phyloP scores from a whole-genome alignment of 2,888 invertebrate genomes.

The Bibio marci region DNA sequence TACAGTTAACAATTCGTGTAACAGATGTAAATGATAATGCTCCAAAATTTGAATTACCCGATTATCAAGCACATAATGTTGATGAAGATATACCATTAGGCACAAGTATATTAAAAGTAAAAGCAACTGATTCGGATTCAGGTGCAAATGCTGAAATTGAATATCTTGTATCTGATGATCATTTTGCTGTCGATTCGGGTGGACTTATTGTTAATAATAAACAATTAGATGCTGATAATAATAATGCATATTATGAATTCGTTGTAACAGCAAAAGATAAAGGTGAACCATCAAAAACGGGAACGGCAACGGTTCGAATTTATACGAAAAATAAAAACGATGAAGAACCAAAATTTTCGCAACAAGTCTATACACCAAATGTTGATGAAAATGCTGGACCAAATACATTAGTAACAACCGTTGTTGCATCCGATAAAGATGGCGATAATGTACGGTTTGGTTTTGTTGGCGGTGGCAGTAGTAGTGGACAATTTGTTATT shows the following conservation, averaged over 20 bases:
- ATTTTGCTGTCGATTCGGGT: constrained; percentile 84
- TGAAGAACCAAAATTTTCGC: constrained; percentile 91
- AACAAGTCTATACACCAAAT: constrained; percentile 91
- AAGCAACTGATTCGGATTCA: constrained; percentile 89
- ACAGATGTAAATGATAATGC: constrained; percentile 96
- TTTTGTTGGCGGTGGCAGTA: constrained; percentile 77
- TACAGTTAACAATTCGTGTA: constrained; percentile 76
- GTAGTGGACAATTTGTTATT: constrained; percentile 84
- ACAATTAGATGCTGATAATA: constrained; percentile 88
- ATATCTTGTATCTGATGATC: constrained; percentile 78
- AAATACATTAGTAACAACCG: constrained; percentile 87
- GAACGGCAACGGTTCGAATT: constrained; percentile 82
- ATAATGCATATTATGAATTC: constrained; percentile 92
- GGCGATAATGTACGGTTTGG: constrained; percentile 91
- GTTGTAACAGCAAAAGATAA: constrained; percentile 87
- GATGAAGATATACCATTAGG: constrained; percentile 89
- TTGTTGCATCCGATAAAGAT: constrained; percentile 93
- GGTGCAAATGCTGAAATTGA: constrained; percentile 90
- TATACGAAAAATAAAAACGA: constrained; percentile 98
- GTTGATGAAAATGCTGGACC: constrained; percentile 93
- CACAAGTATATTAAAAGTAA: constrained; percentile 83
- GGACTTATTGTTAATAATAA: constrained; percentile 88
- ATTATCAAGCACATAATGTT: constrained; percentile 92
- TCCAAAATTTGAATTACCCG: constrained; percentile 88
- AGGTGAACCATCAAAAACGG: constrained; percentile 83